Percentiles rank a stretch among this genome's conserved stretches.
These are phyloP conservation scores for Orthonychiurus folsomi DNA, from an alignment of 2,888 invertebrate genomes.

Conservation along the genomic window DNA sequence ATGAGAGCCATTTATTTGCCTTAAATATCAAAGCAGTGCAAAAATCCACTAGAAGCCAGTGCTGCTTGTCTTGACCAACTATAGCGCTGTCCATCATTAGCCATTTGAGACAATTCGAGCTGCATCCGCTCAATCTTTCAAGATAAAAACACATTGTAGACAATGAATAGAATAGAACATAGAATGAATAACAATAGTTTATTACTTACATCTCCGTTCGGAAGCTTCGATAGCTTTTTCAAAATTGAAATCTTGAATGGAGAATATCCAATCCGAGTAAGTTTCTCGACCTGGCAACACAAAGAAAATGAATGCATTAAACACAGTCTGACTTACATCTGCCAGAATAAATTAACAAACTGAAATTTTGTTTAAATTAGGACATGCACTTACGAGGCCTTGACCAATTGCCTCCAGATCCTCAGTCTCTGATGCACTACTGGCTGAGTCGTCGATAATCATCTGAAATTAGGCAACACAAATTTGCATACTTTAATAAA, in stretches of 20 bases:
- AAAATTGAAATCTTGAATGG: background rate
- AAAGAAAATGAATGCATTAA: too few relatives aligned
- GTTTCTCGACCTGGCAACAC: too few relatives aligned
- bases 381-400: background rate
- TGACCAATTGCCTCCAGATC: too few relatives aligned
- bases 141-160: background rate
- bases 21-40: too few relatives aligned
- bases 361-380: too few relatives aligned
- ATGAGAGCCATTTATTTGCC: too few relatives aligned
- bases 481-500: background rate
- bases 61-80: background rate
- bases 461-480: background rate
- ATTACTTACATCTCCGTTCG: background rate
- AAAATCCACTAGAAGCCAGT: too few relatives aligned
- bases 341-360: too few relatives aligned
- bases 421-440: background rate
- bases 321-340: too few relatives aligned
- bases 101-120: background rate
- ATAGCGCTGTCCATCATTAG: background rate
- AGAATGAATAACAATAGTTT: too few relatives aligned
- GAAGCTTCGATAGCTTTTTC: background rate
- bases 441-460: background rate
- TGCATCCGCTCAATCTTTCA: background rate
- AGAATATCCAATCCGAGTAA: too few relatives aligned
- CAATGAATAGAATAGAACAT: too few relatives aligned